Conservation (phyloP, 1,140 invertebrate genomes). For the Brachionus koreanus region DNA sequence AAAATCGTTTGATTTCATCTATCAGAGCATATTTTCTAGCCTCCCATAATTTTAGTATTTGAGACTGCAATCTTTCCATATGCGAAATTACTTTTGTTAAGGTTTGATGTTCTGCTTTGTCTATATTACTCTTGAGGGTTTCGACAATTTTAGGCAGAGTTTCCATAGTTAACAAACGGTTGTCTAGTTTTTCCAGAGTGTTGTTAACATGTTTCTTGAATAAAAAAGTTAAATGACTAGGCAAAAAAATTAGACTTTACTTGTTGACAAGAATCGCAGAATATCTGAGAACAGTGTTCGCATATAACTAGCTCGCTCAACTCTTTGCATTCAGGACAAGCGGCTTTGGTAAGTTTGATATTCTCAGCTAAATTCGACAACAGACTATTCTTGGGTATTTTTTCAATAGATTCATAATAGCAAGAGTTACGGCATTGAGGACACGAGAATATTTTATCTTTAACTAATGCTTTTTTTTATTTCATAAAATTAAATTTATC, state of each 20-base stretch:
- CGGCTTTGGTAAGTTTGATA: not conserved
- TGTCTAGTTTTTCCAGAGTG: constrained; percentile 15
- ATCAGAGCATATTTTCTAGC: not conserved
- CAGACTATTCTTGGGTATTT: not conserved
- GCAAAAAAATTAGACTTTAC: not conserved
- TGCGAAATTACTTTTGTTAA: not conserved
- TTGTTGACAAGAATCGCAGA: not conserved
- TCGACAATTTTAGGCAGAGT: constrained; percentile 1
- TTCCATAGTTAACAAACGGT: constrained; percentile 1
- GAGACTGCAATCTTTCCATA: not conserved
- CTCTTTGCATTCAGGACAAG: constrained; percentile 23
- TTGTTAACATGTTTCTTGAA: not conserved
- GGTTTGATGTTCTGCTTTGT: not conserved
- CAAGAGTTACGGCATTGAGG: constrained; percentile 9
- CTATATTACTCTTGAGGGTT: not conserved
- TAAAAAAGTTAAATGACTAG: not conserved
- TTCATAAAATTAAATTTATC: not conserved
- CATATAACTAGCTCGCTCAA: not conserved
- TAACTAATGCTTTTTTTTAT: not conserved
- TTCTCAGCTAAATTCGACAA: not conserved
- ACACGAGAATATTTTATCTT: not conserved
- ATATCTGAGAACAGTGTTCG: constrained; percentile 22
- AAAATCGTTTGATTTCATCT: not conserved
- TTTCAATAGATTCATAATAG: not conserved
- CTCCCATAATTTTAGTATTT: constrained; percentile 4